Percentiles rank a stretch among this genome's conserved stretches.
Evolutionary conservation across 2,113 vertebrate genomes (phyloP).

Genomic region (Gopherus evgoodei): DNA sequence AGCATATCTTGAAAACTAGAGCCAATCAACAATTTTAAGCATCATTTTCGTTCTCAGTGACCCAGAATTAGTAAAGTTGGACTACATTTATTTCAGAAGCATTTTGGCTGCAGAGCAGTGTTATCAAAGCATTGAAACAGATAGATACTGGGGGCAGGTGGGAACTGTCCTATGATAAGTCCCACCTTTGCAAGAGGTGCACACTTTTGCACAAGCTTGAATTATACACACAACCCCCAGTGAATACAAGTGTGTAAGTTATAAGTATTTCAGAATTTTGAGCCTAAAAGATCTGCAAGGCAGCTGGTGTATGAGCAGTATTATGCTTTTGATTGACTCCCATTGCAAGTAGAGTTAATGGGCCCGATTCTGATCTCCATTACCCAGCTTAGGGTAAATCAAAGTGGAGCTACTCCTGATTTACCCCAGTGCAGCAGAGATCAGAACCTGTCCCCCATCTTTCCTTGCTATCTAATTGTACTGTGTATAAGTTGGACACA

Average conservation of each 20-base stretch:
- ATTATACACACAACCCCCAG: accelerated
- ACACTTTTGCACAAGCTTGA: accelerated
- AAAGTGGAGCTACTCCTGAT: not conserved
- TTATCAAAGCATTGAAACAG: not conserved
- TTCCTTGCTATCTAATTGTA: accelerated
- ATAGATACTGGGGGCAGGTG: not conserved
- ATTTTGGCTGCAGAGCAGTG: too few relatives aligned
- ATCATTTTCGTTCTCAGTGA: too few relatives aligned
- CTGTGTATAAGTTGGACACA: not conserved
- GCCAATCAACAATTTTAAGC: too few relatives aligned
- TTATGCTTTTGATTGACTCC: not conserved
- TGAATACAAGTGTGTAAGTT: not conserved
- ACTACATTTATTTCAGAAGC: too few relatives aligned
- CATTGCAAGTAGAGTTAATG: not conserved
- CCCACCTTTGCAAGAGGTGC: accelerated
- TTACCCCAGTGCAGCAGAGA: not conserved
- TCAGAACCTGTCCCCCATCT: not conserved
- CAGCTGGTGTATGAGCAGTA: accelerated
- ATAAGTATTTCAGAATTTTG: not conserved
- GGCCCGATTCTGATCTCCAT: not conserved
- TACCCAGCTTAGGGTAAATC: accelerated
- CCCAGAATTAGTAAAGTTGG: too few relatives aligned
- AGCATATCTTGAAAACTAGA: too few relatives aligned
- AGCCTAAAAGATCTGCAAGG: not conserved
- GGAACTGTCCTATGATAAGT: not conserved